Conservation (phyloP, 2,113 vertebrate genomes). For the Ariopsis seemanni region DNA sequence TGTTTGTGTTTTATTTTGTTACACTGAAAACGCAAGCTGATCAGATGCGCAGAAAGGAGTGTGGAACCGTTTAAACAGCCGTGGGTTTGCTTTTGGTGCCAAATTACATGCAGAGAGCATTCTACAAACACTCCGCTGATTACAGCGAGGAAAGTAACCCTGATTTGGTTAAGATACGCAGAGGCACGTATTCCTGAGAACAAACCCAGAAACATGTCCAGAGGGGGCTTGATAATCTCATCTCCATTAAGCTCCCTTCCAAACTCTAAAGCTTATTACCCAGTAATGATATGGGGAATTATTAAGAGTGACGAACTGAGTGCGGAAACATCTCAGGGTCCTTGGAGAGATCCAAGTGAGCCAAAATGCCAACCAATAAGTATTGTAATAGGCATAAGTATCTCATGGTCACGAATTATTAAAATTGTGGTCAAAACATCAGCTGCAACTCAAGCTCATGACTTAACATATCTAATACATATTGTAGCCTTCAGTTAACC, state of each 20-base stretch:
- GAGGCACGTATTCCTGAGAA: slow-evolving; percentile 46
- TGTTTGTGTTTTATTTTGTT: slow-evolving; percentile 13
- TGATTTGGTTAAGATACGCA: background rate
- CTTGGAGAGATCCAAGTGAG: background rate
- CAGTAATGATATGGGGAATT: background rate
- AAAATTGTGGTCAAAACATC: background rate
- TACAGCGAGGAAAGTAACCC: slow-evolving; percentile 37
- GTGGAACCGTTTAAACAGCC: slow-evolving; percentile 20
- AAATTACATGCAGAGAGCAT: slow-evolving; percentile 36
- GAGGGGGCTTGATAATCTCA: slow-evolving; percentile 34
- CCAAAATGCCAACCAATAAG: background rate
- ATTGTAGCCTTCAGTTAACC: background rate
- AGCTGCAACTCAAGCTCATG: background rate
- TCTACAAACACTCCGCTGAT: slow-evolving; percentile 33
- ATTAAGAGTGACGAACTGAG: background rate
- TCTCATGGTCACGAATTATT: background rate
- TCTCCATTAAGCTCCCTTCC: background rate
- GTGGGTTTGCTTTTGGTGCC: slow-evolving; percentile 31
- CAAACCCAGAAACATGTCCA: slow-evolving; percentile 56
- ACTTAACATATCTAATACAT: background rate
- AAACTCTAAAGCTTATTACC: slow-evolving; percentile 10
- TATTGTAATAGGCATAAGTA: background rate
- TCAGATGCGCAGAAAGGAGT: background rate
- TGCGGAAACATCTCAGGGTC: background rate
- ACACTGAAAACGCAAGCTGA: background rate